These are phyloP conservation scores for Labia minor DNA, from an alignment of 2,888 invertebrate species.

Conservation along the genomic window DNA sequence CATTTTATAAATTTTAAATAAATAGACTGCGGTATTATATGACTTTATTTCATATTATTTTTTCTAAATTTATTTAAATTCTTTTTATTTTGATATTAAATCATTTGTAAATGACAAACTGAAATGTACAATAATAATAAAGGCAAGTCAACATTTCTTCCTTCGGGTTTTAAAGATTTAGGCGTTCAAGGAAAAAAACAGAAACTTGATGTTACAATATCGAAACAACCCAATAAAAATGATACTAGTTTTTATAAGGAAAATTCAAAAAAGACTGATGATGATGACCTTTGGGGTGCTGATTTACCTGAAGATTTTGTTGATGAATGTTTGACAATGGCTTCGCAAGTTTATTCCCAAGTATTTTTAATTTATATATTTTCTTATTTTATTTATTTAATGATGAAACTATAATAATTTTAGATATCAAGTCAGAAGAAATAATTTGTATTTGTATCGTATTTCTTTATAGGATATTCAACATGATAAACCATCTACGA, in stretches of 20 bases:
- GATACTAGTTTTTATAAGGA: not conserved
- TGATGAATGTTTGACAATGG: conserved; percentile 17
- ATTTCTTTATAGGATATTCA: not conserved
- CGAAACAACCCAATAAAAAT: not conserved
- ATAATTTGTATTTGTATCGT: too few species aligned
- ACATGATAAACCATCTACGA: not conserved
- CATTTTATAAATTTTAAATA: too few species aligned
- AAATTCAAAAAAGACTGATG: not conserved
- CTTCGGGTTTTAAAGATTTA: not conserved
- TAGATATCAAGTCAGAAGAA: too few species aligned
- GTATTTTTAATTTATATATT: too few species aligned
- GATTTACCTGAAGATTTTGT: conserved; percentile 16
- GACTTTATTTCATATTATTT: too few species aligned
- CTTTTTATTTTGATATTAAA: too few species aligned
- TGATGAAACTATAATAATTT: too few species aligned
- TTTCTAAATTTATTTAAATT: too few species aligned
- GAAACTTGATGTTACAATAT: not conserved
- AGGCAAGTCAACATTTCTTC: not conserved
- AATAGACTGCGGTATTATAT: too few species aligned
- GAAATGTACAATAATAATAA: not conserved
- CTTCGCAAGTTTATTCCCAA: conserved; percentile 17
- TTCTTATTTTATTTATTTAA: too few species aligned
- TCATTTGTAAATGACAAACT: too few species aligned
- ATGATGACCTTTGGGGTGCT: conserved; percentile 19
- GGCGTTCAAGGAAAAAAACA: not conserved